Evolutionary conservation across 2,797 vertebrate genomes (phyloP).

Genomic region (Enteromius fasciolatus): DNA sequence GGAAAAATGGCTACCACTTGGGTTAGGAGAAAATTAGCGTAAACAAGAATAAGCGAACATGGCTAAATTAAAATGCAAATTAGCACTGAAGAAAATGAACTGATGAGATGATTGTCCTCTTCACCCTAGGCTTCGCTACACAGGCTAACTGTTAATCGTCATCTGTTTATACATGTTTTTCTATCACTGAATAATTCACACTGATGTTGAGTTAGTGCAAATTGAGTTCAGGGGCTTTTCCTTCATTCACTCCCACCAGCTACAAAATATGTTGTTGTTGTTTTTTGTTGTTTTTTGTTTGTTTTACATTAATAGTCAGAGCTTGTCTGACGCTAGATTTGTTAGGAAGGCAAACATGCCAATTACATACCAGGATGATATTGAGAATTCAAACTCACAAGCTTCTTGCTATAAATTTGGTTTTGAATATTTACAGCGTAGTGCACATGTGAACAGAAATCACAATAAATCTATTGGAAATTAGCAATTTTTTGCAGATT

Average conservation of each 20-base stretch:
- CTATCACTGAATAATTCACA: constrained; percentile 2
- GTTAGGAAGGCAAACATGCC: background rate
- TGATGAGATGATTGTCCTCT: constrained; percentile 6
- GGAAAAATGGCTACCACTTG: constrained; percentile 79
- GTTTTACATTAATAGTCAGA: too few species aligned
- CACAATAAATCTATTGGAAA: too few species aligned
- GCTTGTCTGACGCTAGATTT: background rate
- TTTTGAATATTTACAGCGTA: too few species aligned
- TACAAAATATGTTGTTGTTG: too few species aligned
- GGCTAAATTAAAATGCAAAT: constrained; percentile 81
- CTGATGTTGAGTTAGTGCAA: constrained; percentile 12
- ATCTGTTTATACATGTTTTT: background rate
- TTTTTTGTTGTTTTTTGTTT: too few species aligned
- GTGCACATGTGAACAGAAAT: too few species aligned
- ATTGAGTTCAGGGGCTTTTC: constrained; percentile 1
- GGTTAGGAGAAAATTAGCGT: constrained; percentile 75
- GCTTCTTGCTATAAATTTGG: too few species aligned
- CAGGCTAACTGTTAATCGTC: background rate
- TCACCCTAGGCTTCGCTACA: constrained; percentile 5
- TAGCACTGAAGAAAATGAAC: constrained; percentile 53
- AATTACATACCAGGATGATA: background rate
- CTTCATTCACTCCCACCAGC: background rate
- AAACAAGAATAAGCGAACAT: constrained; percentile 67
- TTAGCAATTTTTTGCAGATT: too few species aligned
- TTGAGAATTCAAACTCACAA: too few species aligned